A percentile compares a stretch with the other conserved stretches of the same genome.
These are phyloP conservation scores for Odocoileus hemionus DNA, from an alignment of 2,113 vertebrate species.

Conservation along the genomic window DNA sequence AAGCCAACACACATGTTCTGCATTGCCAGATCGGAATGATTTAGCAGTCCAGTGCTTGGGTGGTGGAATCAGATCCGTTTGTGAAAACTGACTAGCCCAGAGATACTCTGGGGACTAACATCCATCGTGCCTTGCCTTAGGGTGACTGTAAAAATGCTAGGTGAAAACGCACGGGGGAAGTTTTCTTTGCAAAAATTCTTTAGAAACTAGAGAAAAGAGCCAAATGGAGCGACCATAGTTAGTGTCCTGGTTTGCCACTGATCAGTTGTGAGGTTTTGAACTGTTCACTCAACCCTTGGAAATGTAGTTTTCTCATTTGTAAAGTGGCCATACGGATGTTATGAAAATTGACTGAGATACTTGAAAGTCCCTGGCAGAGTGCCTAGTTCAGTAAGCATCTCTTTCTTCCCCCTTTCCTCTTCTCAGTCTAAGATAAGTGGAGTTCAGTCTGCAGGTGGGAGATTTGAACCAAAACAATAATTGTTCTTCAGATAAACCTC, in stretches of 20 bases:
- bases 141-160: background rate
- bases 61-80: background rate
- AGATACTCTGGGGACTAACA: background rate
- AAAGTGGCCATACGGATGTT: background rate
- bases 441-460: background rate
- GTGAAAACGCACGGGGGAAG: background rate
- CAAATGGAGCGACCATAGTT: background rate
- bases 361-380: background rate
- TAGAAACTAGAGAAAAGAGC: background rate
- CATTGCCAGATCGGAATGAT: background rate
- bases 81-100: background rate
- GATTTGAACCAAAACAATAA: background rate
- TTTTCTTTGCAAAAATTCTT: background rate
- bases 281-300: background rate
- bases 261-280: background rate
- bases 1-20: background rate
- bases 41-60: background rate
- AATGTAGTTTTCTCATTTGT: slow-evolving; percentile 27
- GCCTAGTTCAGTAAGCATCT: background rate
- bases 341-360: background rate
- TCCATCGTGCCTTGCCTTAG: background rate
- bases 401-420: background rate
- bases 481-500: background rate
- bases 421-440: background rate
- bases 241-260: background rate